phyloP scores from a whole-genome alignment of 1,140 invertebrate species.

The Latrodectus geometricus region DNA sequence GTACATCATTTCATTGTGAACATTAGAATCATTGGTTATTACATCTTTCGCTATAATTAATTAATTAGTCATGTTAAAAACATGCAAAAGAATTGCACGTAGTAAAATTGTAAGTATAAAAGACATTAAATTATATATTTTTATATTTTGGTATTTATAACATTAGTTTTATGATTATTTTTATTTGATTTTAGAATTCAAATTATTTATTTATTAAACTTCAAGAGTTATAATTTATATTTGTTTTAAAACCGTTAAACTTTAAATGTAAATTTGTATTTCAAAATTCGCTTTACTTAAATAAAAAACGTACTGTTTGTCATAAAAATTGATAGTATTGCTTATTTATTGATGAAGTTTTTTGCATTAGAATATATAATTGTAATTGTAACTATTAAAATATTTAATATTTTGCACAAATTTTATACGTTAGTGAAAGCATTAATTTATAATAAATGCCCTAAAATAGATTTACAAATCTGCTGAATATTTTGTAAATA shows the following conservation, averaged over 20 bases:
- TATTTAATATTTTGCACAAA: neutral
- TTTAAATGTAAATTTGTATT: neutral
- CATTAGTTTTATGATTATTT: neutral
- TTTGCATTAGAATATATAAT: neutral
- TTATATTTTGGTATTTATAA: neutral
- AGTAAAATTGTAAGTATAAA: conserved; percentile 35
- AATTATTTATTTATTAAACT: neutral
- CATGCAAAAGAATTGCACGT: conserved; percentile 17
- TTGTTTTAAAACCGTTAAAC: neutral
- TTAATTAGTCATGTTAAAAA: conserved; percentile 6
- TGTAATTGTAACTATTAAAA: neutral
- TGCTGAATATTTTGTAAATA: too few species aligned
- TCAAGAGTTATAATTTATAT: neutral
- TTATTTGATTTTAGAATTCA: neutral
- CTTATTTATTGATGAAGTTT: neutral
- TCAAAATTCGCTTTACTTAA: neutral
- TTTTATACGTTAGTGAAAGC: neutral
- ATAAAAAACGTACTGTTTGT: neutral
- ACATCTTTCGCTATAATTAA: neutral
- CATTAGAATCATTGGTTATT: neutral
- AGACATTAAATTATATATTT: neutral
- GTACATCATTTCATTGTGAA: neutral
- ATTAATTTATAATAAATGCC: neutral
- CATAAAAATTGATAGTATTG: neutral
- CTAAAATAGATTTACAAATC: neutral